Evolutionary conservation across 2,888 invertebrate species (phyloP), one percentile per base, ranked within the genome.

Genomic region (Microdon myrmicae): DNA sequence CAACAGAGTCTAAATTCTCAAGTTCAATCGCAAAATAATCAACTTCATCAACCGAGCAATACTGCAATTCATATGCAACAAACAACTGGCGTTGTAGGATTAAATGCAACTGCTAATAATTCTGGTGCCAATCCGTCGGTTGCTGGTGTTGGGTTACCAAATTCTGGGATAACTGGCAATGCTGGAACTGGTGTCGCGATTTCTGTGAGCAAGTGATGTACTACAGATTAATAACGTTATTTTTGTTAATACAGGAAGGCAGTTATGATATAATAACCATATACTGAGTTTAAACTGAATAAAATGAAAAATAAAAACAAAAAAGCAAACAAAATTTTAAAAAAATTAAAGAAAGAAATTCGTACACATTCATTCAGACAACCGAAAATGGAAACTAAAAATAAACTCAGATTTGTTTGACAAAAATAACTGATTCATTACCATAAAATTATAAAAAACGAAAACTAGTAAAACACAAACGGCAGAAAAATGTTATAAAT

Each of bases 31-130:
- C 58, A 66, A 44, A 66, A 54, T 54, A 58, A 66, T 59, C 66
- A 66, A 66, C 48, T 66, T 37, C 58, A 66, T 59, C 77, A 76
- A 74, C 74, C 76, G 74, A 77, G 75, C 73, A 78, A 71, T 72
- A 73, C 71, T 71, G 43, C 67, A 41, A 72, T 70, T 68, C 68
- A 75, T 38, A 68, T 73, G 55, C 68, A 68, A 29, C 56, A 53
- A 37, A 55, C 64, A 44, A 8, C 51, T 32, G 67, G 51, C 14
- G n/a, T 37, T 17, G 32, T 25, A 16, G 44, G 61, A 13, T 45
- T 66, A n/a, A 59, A 53, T 45, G 45, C 34, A 37, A 73, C 73
- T 68, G 78, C 75, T 71, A 78, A 74, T 72, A 77, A 76, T 71
- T 72, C 77, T 49, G 68, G 69, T 43, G 47, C 60, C 41, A 58